These are phyloP conservation scores for Palythoa grandiflora DNA, from an alignment of 92 coral and sea anemone genomes.

Conservation along the genomic window DNA sequence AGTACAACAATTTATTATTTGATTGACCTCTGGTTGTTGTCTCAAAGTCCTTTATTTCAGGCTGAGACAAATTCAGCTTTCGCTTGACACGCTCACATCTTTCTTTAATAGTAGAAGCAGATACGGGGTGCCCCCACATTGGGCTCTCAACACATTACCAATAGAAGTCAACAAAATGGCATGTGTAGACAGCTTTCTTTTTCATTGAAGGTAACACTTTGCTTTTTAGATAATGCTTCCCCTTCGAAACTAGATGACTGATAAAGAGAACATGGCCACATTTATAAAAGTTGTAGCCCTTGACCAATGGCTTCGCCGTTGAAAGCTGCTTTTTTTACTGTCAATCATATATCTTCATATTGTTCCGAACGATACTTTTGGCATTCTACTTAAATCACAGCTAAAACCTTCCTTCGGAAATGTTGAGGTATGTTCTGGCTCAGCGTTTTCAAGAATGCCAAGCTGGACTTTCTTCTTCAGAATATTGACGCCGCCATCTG, in stretches of 20 bases:
- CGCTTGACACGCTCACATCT: constrained; percentile 43
- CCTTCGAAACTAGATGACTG: constrained; percentile 45
- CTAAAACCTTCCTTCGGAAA: constrained; percentile 69
- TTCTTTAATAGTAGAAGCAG: constrained; percentile 2
- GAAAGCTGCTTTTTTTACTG: constrained; percentile 69
- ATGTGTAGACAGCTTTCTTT: constrained; percentile 48
- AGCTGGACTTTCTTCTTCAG: constrained; percentile 61
- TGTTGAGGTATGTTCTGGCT: constrained; percentile 44
- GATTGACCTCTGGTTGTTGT: constrained; percentile 47
- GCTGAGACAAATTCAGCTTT: constrained; percentile 20
- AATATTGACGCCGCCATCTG: constrained; percentile 32
- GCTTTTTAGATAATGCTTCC: constrained; percentile 73
- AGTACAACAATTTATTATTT: constrained; percentile 32
- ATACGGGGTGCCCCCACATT: constrained; percentile 59
- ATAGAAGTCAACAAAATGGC: constrained; percentile 49
- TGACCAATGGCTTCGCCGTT: constrained; percentile 31
- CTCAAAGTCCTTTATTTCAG: constrained; percentile 30
- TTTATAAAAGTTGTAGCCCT: constrained; percentile 38
- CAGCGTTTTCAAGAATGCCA: constrained; percentile 61
- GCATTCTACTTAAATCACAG: constrained; percentile 46
- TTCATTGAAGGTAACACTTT: constrained; percentile 49
- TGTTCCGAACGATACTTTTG: constrained; percentile 62
- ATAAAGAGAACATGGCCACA: constrained; percentile 60
- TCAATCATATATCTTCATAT: constrained; percentile 76
- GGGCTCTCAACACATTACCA: constrained; percentile 61